A percentile compares a stretch with the other conserved stretches of the same genome.
Conservation (phyloP, 2,888 invertebrate genomes). For the Vanessa cardui region DNA sequence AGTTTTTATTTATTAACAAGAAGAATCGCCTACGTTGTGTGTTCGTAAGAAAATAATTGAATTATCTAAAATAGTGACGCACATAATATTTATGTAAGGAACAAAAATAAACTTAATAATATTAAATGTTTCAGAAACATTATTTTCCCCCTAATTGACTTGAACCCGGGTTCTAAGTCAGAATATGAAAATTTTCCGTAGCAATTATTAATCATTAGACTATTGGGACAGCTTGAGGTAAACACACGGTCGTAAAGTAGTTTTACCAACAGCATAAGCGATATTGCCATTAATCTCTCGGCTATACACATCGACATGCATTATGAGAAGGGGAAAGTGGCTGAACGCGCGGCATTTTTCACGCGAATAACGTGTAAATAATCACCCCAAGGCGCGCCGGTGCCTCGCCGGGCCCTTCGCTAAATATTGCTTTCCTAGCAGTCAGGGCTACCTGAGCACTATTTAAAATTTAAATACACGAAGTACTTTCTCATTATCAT, state of each 20-base stretch:
- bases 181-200: background rate
- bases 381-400: slow-evolving; percentile 1
- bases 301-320: background rate
- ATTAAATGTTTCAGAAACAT: background rate
- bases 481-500: background rate
- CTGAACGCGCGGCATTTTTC: slow-evolving; percentile 9
- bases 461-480: background rate
- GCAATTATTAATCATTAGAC: too few species aligned
- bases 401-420: background rate
- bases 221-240: too few species aligned
- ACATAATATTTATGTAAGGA: too few species aligned
- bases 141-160: background rate
- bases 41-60: too few species aligned
- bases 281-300: background rate
- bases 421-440: slow-evolving; percentile 1
- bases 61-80: too few species aligned
- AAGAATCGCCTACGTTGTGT: too few species aligned
- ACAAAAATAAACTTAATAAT: too few species aligned
- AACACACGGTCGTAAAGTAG: too few species aligned
- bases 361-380: background rate
- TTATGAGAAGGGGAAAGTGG: slow-evolving; percentile 3
- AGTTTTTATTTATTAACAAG: too few species aligned
- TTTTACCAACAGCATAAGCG: background rate
- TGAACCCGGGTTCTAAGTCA: background rate
- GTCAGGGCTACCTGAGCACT: background rate